Evolutionary conservation across 2,113 vertebrate genomes (phyloP), one percentile per base, ranked within the genome.

Genomic region (Phainopepla nitens): DNA sequence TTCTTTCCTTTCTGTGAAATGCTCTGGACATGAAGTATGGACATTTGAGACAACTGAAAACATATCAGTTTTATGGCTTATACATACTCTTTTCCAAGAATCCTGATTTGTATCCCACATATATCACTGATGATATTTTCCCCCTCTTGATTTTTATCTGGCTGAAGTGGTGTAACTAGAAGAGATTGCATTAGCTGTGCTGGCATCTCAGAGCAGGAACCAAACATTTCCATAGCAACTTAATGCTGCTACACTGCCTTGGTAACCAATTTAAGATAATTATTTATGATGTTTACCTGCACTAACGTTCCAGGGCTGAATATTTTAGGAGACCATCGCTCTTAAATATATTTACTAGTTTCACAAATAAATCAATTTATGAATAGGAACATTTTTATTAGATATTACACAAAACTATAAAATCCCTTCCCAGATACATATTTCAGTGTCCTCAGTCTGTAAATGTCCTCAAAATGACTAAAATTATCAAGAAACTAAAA

Each of bases 191-290:
- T 94, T 87, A 92, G 36, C 29, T 56, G 45, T 82, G 35, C 61
- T 90, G 36, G 82, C 56, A 62, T 88, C 53, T 62, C 73, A 66
- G 69, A 94, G 62, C 47, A 90, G 36, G 88, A 77, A 88, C 47
- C 24, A 87, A 83, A 92, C 41, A 96, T 97, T 95, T 94, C 93
- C 94, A 95, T 93, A 92, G 95, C 85, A 97, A 97, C 81, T 54
- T 92, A 54, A 89, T 90, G 65, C 41, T 73, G 47, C 69, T 70
- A 65, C 41, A 95, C 90, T 69, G 70, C 90, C 93, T 96, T 93
- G 91, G 93, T 95, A 97, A 91, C 92, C 51, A 93, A 93, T 94
- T 97, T 91, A 89, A 66, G 39, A 50, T 88, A 90, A 97, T 94
- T 97, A 95, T 91, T 97, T 96, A 94, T 70, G 39, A 89, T 82